These are phyloP conservation scores for Trachelus troglodyta DNA, from an alignment of 2,888 invertebrate species.

Conservation along the genomic window DNA sequence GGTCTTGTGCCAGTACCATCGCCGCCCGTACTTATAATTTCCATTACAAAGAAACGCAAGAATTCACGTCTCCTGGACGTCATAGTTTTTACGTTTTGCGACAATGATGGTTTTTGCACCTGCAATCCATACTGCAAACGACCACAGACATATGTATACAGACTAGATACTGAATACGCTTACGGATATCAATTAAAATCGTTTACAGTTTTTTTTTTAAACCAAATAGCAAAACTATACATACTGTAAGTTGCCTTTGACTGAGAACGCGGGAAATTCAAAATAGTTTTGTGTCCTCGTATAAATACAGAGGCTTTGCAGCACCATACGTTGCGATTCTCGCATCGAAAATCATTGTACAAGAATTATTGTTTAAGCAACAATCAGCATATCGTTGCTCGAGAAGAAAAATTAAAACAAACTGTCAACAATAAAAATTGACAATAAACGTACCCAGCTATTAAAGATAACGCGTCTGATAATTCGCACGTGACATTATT, in stretches of 20 bases:
- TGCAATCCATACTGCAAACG: background rate
- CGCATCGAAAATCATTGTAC: background rate
- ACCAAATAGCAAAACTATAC: background rate
- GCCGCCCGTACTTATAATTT: background rate
- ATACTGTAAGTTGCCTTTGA: background rate
- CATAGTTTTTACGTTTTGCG: background rate
- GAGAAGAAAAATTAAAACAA: background rate
- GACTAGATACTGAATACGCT: constrained; percentile 62
- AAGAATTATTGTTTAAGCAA: background rate
- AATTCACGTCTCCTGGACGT: background rate
- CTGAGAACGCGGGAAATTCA: background rate
- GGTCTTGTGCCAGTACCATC: background rate
- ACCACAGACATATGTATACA: constrained; percentile 39
- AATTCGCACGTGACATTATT: background rate
- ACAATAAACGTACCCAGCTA: constrained; percentile 59
- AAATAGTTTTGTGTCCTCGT: background rate
- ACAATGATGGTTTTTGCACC: background rate
- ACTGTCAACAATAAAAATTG: background rate
- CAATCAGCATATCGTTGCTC: background rate
- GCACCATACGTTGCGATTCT: background rate
- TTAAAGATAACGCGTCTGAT: background rate
- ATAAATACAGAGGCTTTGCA: background rate
- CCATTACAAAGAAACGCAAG: background rate
- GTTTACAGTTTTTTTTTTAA: background rate
- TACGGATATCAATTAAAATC: constrained; percentile 30